Base-by-base conservation (phyloP, 2,888 invertebrate genomes). In the Calephelis perditalis region DNA sequence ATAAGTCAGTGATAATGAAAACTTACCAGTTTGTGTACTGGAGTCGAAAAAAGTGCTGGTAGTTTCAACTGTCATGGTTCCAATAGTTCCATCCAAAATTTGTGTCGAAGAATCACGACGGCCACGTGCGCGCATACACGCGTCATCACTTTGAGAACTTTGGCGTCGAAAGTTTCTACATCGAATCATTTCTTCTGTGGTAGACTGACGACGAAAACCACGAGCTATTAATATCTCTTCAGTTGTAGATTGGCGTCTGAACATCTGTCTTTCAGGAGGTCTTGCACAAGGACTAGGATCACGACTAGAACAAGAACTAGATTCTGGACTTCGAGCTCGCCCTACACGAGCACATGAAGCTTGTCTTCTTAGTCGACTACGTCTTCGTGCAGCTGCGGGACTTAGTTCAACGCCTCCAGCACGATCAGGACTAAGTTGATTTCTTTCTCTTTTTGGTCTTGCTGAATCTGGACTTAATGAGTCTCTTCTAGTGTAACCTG, bases 1-100 rank as follows among this genome's bases (percentile, higher is more conserved):
- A 8, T 52, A 52, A 49, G 47, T 15, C 6, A 7, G 9, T 10
- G 4, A 52, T 26, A 44, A 12, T 7, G 11, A 9, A 45, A 59
- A 91, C 95, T 94, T 77, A 97, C 97, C 97, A 79, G 97, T 97
- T 89, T 97, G 97, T 37, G 97, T 97, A 82, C 97, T 96, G 69
- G 96, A 96, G 86, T 97, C 97, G 79, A 97, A 97, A 83, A 97
- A 96, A 0, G 97, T 97, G 84, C 96, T 96, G 5, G 97, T 96
- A 4, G 97, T 97, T 82, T 97, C 97, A 37, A 97, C 96, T 0
- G 97, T 97, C 97, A 97, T 97, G 46, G 97, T 96, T 43, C 96
- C 96, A 68, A 97, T 94, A 37, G 97, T 97, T 12, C 97, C 97
- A 76, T 97, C 97, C 60, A 96, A 94, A 74, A 97, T 97, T 86